Percentiles rank a stretch among this genome's conserved stretches.
Conservation (phyloP, 2,113 vertebrate genomes). For the Callocephalon fimbriatum region DNA sequence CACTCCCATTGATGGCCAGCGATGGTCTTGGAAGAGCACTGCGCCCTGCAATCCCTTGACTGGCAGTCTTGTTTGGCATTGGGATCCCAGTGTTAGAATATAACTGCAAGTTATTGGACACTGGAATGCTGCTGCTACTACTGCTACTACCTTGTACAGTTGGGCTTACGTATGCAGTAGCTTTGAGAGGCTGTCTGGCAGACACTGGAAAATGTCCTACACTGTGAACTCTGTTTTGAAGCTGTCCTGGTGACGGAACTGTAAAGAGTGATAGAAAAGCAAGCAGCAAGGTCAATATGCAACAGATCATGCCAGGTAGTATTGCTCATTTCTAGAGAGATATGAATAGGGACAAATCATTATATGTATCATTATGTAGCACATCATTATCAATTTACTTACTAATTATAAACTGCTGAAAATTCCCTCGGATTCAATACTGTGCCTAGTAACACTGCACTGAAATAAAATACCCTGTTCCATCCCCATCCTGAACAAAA, state of each 20-base stretch:
- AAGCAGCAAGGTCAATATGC: neutral
- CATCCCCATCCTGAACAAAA: neutral
- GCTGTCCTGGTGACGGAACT: slow-evolving; percentile 94
- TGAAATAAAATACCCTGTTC: neutral
- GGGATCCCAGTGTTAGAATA: slow-evolving; percentile 84
- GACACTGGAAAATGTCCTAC: slow-evolving; percentile 90
- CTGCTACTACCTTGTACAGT: slow-evolving; percentile 87
- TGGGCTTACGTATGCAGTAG: slow-evolving; percentile 96
- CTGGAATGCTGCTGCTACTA: slow-evolving; percentile 69
- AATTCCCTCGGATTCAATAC: neutral
- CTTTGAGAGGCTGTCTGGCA: slow-evolving; percentile 88
- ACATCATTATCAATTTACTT: neutral
- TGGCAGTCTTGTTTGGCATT: slow-evolving; percentile 85
- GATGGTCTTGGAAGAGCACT: slow-evolving; percentile 93
- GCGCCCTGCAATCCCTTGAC: slow-evolving; percentile 78
- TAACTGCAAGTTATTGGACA: slow-evolving; percentile 81
- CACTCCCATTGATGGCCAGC: slow-evolving; percentile 84
- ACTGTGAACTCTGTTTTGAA: slow-evolving; percentile 91
- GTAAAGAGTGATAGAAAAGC: neutral
- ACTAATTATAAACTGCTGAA: neutral
- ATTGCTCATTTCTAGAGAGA: neutral
- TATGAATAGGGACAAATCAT: neutral
- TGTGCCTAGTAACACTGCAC: neutral
- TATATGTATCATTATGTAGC: neutral
- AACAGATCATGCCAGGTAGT: neutral